Percentiles rank a stretch among this genome's conserved stretches.
Evolutionary conservation across 1,140 invertebrate genomes (phyloP).

Genomic region (Zophobas morio): DNA sequence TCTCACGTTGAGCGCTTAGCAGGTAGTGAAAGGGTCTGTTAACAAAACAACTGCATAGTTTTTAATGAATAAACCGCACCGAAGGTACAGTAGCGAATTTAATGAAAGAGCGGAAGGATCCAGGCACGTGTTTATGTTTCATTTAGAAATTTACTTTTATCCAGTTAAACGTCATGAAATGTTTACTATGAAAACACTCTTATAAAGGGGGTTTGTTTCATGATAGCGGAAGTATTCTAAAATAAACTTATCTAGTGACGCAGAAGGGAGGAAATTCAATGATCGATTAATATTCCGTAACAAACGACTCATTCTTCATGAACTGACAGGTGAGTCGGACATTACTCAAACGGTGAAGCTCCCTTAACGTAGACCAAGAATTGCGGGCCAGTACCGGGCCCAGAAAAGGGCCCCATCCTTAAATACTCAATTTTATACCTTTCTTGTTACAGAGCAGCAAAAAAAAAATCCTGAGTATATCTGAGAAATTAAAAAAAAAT

Average conservation of each 20-base stretch:
- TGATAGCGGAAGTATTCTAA: constrained; percentile 48
- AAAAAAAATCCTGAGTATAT: too few relatives aligned
- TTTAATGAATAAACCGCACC: constrained; percentile 13
- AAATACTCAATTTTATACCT: too few relatives aligned
- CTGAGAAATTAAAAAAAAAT: too few relatives aligned
- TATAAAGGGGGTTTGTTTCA: constrained; percentile 47
- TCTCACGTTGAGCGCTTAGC: constrained; percentile 4
- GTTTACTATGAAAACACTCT: constrained; percentile 47
- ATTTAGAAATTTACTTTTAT: constrained; percentile 49
- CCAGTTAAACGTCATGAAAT: constrained; percentile 48
- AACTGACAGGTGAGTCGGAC: constrained; percentile 45
- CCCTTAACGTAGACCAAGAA: constrained; percentile 36
- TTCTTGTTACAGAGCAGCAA: too few relatives aligned
- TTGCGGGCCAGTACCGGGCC: background rate
- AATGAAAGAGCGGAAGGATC: constrained; percentile 28
- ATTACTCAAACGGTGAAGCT: constrained; percentile 43
- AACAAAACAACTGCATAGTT: constrained; percentile 18
- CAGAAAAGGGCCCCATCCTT: too few relatives aligned
- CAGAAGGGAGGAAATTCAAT: constrained; percentile 43
- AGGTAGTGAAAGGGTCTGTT: constrained; percentile 11
- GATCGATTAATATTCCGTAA: constrained; percentile 48
- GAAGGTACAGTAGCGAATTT: constrained; percentile 24
- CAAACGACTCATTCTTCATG: constrained; percentile 48
- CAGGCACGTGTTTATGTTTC: constrained; percentile 40
- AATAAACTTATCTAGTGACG: constrained; percentile 48